Evolutionary conservation across 2,797 vertebrate genomes (phyloP).

Genomic region (Phylloscopus collybita): DNA sequence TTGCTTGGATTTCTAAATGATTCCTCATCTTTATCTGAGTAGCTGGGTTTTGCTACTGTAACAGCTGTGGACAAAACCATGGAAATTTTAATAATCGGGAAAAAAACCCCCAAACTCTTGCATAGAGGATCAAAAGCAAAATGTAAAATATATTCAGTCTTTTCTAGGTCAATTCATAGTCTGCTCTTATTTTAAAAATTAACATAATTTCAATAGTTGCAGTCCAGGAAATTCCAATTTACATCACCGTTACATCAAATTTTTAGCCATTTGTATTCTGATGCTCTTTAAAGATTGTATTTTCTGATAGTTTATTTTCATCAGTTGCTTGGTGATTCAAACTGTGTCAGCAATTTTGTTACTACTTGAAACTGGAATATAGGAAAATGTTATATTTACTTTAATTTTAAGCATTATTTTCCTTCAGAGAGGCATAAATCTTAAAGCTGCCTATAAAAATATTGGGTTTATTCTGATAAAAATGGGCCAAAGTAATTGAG

Average conservation of each 20-base stretch:
- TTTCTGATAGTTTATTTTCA: constrained; percentile 16
- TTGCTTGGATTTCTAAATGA: not conserved
- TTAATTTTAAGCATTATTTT: not conserved
- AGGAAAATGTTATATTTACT: not conserved
- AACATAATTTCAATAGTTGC: constrained; percentile 7
- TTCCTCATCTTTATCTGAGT: not conserved
- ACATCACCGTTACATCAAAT: not conserved
- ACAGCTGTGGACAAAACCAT: not conserved
- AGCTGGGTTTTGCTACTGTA: not conserved
- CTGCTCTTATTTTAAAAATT: not conserved
- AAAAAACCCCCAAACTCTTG: not conserved
- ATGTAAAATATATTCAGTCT: not conserved
- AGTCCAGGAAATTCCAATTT: not conserved
- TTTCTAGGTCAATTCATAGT: constrained; percentile 39
- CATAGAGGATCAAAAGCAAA: constrained; percentile 20
- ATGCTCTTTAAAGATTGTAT: not conserved
- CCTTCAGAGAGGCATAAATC: not conserved
- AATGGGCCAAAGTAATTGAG: not conserved
- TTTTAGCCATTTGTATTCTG: constrained; percentile 1
- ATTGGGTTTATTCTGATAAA: not conserved
- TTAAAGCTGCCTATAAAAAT: not conserved
- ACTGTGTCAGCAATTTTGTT: not conserved
- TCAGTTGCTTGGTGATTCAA: not conserved
- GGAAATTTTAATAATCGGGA: not conserved
- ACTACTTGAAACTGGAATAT: not conserved